Percentiles rank a stretch among this genome's conserved stretches.
phyloP scores from a whole-genome alignment of 2,888 invertebrate genomes.

The Oxyteleia sp. region DNA sequence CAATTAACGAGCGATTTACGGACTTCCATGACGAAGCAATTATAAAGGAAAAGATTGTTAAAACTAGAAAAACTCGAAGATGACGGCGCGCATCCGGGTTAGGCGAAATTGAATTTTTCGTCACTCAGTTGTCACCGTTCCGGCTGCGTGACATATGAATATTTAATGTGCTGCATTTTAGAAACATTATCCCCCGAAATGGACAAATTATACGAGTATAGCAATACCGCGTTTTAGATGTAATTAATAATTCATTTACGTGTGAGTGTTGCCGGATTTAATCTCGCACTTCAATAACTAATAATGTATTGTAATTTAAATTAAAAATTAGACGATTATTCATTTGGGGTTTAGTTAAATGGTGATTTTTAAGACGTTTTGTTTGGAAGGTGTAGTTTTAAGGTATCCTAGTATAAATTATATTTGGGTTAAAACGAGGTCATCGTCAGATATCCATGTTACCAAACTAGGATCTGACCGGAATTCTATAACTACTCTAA shows the following conservation, averaged over 20 bases:
- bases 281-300: background rate
- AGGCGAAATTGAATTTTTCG: slow-evolving; percentile 55
- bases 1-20: slow-evolving; percentile 69
- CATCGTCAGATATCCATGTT: too few relatives aligned
- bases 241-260: slow-evolving; percentile 9
- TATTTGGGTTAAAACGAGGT: too few relatives aligned
- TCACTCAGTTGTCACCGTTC: slow-evolving; percentile 31
- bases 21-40: slow-evolving; percentile 64
- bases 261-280: background rate
- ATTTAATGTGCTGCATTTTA: slow-evolving; percentile 10
- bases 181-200: background rate
- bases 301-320: background rate
- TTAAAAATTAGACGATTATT: background rate
- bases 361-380: too few relatives aligned
- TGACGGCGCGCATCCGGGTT: slow-evolving; percentile 45
- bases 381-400: too few relatives aligned
- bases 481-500: too few relatives aligned
- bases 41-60: slow-evolving; percentile 65
- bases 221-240: background rate
- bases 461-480: too few relatives aligned
- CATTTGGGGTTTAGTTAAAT: too few relatives aligned
- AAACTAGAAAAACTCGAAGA: slow-evolving; percentile 59
- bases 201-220: background rate
- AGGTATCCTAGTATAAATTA: too few relatives aligned
- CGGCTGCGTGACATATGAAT: slow-evolving; percentile 7